Evolutionary conservation across 2,888 invertebrate species (phyloP).

Genomic region (Gisinianus flammeolus): DNA sequence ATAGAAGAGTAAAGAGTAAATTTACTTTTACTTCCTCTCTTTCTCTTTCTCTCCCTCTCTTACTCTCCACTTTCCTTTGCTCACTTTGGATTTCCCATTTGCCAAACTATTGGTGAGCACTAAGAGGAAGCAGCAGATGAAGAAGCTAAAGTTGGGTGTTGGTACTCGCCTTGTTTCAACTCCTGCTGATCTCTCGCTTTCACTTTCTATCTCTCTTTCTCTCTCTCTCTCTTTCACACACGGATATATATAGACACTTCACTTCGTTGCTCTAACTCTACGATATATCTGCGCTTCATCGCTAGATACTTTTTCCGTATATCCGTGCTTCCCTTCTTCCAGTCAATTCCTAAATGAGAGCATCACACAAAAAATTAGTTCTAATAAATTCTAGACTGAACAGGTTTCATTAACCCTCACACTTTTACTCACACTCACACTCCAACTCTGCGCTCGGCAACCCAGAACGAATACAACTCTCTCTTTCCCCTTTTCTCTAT

Average conservation of each 20-base stretch:
- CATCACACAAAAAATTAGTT: slow-evolving; percentile 39
- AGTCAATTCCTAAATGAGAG: slow-evolving; percentile 28
- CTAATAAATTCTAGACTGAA: slow-evolving; percentile 42
- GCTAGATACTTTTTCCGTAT: no score
- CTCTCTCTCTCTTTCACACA: slow-evolving; percentile 6
- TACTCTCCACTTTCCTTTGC: neutral
- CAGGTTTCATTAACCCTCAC: slow-evolving; percentile 43
- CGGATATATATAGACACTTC: no score
- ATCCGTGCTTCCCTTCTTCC: neutral
- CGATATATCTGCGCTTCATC: no score
- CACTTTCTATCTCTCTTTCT: slow-evolving; percentile 1
- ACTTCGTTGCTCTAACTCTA: no score
- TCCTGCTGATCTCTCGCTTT: no score
- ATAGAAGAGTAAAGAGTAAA: no score
- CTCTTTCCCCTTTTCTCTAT: neutral
- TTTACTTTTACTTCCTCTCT: slow-evolving; percentile 11
- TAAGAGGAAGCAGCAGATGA: neutral
- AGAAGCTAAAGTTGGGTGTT: no score
- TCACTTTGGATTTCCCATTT: neutral
- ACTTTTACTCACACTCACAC: neutral
- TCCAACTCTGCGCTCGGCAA: neutral
- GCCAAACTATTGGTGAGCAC: neutral
- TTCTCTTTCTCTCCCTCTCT: slow-evolving; percentile 7
- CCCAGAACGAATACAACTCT: neutral
- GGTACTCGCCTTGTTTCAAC: no score